These are phyloP conservation scores for Tortrix viridana DNA, from an alignment of 2,888 invertebrate species.

Conservation along the genomic window DNA sequence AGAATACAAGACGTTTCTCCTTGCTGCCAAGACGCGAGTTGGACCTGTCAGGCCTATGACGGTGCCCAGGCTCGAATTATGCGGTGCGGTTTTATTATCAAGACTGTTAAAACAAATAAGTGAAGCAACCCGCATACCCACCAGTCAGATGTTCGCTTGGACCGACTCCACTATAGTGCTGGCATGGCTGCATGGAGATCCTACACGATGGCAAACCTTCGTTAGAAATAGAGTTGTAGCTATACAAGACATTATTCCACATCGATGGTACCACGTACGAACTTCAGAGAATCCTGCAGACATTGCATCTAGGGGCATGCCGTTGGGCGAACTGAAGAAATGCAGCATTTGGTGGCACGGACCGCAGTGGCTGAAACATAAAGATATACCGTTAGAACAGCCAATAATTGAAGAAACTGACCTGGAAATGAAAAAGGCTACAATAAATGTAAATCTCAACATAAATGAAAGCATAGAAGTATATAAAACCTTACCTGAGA, in stretches of 20 bases:
- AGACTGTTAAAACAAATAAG: conserved; percentile 37
- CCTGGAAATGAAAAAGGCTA: conserved; percentile 2
- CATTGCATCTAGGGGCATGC: conserved; percentile 16
- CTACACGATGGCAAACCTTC: conserved; percentile 44
- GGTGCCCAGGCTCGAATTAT: too few species aligned
- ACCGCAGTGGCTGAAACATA: conserved; percentile 3
- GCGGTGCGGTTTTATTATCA: conserved; percentile 40
- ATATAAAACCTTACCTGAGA: conserved; percentile 1
- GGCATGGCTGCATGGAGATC: conserved; percentile 45
- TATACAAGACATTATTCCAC: conserved; percentile 25
- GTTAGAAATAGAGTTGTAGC: conserved; percentile 43
- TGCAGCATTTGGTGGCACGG: conserved; percentile 16
- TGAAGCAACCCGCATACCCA: conserved; percentile 35
- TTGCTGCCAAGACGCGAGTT: conserved; percentile 38
- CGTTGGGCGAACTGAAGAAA: neutral
- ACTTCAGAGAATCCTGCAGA: conserved; percentile 19
- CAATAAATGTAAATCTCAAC: neutral
- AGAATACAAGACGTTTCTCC: conserved; percentile 19
- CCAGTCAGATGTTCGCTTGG: conserved; percentile 43
- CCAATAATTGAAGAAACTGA: conserved; percentile 4
- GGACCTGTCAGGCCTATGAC: conserved; percentile 36
- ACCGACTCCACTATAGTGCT: conserved; percentile 46
- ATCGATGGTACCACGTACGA: conserved; percentile 21
- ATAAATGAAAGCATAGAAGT: neutral
- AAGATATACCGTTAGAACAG: neutral